Evolutionary conservation across 2,113 vertebrate species (phyloP), one percentile per base, ranked within the genome.

Genomic region (Chitala chitala): DNA sequence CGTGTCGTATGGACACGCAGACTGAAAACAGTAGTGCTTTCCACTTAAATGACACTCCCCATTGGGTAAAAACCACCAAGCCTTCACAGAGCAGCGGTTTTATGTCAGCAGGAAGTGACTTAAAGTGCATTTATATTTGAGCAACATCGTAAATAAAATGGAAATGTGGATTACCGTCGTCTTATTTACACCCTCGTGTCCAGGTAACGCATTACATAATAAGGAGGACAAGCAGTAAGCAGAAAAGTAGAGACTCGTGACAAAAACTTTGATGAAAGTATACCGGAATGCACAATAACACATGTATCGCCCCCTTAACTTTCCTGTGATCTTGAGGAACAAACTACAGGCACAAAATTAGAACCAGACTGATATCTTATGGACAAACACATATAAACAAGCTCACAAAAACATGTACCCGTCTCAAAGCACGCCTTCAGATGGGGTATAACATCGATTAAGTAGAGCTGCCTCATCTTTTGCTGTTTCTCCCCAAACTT

Each of bases 1-100:
- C 61, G 20, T 50, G 48, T 74, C 75, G 58, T 50, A 53, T 68
- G n/a, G n/a, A n/a, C n/a, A n/a, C n/a, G n/a, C n/a, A n/a, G n/a
- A n/a, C 61, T 69, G 7, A 17, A 3, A 20, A 10, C 38, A 63
- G 9, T 3, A 66, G 22, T 20, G 36, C 3, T 38, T 10, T 40
- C 26, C 72, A 71, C 29, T 17, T 9, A 77, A 72, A 56, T 51
- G 24, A 40, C 42, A 69, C 0, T 74, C 7, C 38, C 42, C 54
- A n/a, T 10, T 15, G 44, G 40, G 15, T 13, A 13, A 17, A 5
- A 44, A 44, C 20, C n/a, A n/a, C n/a, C n/a, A n/a, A n/a, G n/a
- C n/a, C n/a, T n/a, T n/a, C n/a, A n/a, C n/a, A n/a, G n/a, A n/a
- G n/a, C n/a, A n/a, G n/a, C n/a, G n/a, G n/a, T n/a, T n/a, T n/a